Conservation (phyloP, 2,797 vertebrate species). For the Alectoris magna region DNA sequence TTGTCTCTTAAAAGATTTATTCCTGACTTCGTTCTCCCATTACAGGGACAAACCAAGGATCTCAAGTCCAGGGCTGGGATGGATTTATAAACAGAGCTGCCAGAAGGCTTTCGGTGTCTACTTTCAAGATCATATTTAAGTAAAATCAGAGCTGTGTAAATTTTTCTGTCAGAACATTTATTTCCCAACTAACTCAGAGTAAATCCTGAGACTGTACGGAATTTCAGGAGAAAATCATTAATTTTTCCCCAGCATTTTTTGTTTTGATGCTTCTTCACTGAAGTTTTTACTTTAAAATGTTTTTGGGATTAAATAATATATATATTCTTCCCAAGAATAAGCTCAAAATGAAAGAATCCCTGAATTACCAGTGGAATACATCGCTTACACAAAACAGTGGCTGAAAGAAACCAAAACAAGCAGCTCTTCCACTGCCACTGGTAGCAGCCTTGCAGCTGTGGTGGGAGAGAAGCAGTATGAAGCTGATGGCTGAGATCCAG, state of each 20-base stretch:
- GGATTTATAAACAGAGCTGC: background rate
- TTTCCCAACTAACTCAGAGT: background rate
- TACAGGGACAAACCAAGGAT: background rate
- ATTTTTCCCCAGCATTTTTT: background rate
- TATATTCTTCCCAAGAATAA: background rate
- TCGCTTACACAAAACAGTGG: background rate
- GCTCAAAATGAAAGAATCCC: background rate
- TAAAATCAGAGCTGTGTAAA: background rate
- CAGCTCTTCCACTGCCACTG: background rate
- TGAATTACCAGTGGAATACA: background rate
- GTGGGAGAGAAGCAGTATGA: background rate
- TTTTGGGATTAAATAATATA: background rate
- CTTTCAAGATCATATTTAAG: background rate
- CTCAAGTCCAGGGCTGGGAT: background rate
- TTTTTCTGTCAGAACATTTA: background rate
- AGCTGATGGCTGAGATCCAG: background rate
- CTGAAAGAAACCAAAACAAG: background rate
- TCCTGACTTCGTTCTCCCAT: background rate
- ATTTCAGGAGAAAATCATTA: background rate
- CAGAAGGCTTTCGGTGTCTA: background rate
- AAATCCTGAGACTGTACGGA: background rate
- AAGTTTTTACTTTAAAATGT: background rate
- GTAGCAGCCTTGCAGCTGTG: background rate
- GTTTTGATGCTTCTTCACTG: background rate
- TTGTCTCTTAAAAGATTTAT: background rate